A percentile compares a stretch with the other conserved stretches of the same genome.
Evolutionary conservation across 2,888 invertebrate genomes (phyloP).

Genomic region (Corythucha ciliata): DNA sequence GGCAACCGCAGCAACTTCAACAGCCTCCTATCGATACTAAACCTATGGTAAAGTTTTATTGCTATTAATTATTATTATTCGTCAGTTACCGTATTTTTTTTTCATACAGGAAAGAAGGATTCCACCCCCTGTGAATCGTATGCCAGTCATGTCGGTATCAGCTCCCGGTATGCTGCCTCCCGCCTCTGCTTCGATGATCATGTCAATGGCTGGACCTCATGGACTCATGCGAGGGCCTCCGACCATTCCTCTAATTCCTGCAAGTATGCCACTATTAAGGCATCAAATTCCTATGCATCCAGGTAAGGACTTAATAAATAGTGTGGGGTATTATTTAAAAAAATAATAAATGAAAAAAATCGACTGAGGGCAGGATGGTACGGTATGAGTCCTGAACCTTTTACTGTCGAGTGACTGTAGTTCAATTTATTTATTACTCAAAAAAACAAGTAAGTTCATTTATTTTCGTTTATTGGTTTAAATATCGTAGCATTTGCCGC

Average conservation of each 20-base stretch:
- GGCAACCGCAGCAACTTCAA: background rate
- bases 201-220: slow-evolving; percentile 22
- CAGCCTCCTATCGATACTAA: background rate
- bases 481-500: no score
- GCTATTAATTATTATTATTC: background rate
- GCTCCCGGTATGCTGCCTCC: slow-evolving; percentile 38
- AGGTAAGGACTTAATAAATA: no score
- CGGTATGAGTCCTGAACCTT: no score
- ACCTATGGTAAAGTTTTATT: background rate
- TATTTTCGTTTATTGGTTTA: no score
- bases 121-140: slow-evolving; percentile 18
- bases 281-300: slow-evolving; percentile 53
- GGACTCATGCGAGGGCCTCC: slow-evolving; percentile 28
- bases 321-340: no score
- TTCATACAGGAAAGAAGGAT: slow-evolving; percentile 26
- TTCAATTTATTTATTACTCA: no score
- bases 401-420: no score
- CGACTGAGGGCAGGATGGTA: no score
- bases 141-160: slow-evolving; percentile 41
- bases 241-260: slow-evolving; percentile 27
- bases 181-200: slow-evolving; percentile 29
- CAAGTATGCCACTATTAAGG: slow-evolving; percentile 32
- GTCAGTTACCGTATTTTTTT: background rate
- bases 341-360: no score
- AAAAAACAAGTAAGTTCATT: no score